Evolutionary conservation across 1,140 invertebrate species (phyloP).

Genomic region (Cotesia chilonis): DNA sequence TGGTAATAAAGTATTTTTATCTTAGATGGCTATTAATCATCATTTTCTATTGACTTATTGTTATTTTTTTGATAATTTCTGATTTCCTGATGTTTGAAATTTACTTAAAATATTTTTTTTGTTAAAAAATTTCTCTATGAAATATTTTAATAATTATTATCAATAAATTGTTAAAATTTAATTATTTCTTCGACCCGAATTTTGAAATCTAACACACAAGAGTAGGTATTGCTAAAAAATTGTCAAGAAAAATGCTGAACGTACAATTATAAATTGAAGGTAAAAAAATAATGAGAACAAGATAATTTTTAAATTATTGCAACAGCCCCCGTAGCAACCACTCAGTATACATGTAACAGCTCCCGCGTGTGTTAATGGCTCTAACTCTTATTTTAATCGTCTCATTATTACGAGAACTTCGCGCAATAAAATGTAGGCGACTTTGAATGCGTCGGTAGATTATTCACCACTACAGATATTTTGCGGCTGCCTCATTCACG

Average conservation of each 20-base stretch:
- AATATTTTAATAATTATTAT: no score
- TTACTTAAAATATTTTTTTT: no score
- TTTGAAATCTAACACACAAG: no score
- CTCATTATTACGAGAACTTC: conserved; percentile 40
- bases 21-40: no score
- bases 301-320: conserved; percentile 44
- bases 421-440: conserved; percentile 11
- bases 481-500: neutral
- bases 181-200: no score
- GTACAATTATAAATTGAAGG: conserved; percentile 27
- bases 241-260: neutral
- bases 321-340: conserved; percentile 7
- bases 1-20: no score
- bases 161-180: no score
- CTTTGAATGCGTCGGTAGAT: conserved; percentile 15
- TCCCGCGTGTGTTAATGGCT: conserved; percentile 32
- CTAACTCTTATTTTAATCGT: conserved; percentile 27
- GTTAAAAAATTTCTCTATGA: no score
- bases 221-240: no score
- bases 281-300: conserved; percentile 30
- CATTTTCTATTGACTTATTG: no score
- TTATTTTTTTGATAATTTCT: no score
- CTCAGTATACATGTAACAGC: neutral
- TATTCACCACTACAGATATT: neutral
- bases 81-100: no score